Evolutionary conservation across 2,797 vertebrate genomes (phyloP), one percentile per base, ranked within the genome.

Genomic region (Pangasius macronema): DNA sequence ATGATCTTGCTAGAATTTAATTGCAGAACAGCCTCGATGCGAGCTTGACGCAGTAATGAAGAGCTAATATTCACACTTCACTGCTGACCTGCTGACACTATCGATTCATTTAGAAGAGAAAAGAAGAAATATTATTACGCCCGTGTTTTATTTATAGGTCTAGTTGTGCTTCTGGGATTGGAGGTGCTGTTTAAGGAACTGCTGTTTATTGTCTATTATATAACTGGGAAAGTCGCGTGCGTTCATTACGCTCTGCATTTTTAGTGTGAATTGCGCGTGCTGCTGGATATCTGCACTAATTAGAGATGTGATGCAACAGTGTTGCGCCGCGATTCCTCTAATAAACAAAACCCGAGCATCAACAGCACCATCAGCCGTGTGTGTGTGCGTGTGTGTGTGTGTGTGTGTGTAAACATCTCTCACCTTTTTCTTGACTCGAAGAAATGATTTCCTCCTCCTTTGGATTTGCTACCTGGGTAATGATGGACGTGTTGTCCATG

Each of bases 401-500:
- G 22, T 86, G 73, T 65, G 46, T 39, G 59, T 51, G 57, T 24
- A 65, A 83, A 67, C 82, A 83, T 65, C 46, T 39, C 93, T 95
- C 94, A 96, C 96, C 96, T 96, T 96, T 96, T 91, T 96, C 96
- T 90, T 92, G 95, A 92, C 94, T 93, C 84, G 95, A 95, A 91
- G 94, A 95, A 92, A 94, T 96, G 95, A 96, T 97, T 95, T 98
- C 98, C 95, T 99, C 98, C 96, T 99, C 98, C 97, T 99, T 99
- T 94, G 98, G 97, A 97, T 98, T 98, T 96, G 97, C 97, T 97
- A 99, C 97, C 97, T 99, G 98, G 97, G 98, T 99, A 97, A 99
- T 99, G 95, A 99, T 98, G 97, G 98, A 98, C 96, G 97, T 98
- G 97, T 97, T 97, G 97, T 99, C 98, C 98, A 99, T 99, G 97